Percentiles rank a stretch among this genome's conserved stretches.
These are phyloP conservation scores for Dromiciops gliroides DNA, from an alignment of 2,113 vertebrate species.

Conservation along the genomic window DNA sequence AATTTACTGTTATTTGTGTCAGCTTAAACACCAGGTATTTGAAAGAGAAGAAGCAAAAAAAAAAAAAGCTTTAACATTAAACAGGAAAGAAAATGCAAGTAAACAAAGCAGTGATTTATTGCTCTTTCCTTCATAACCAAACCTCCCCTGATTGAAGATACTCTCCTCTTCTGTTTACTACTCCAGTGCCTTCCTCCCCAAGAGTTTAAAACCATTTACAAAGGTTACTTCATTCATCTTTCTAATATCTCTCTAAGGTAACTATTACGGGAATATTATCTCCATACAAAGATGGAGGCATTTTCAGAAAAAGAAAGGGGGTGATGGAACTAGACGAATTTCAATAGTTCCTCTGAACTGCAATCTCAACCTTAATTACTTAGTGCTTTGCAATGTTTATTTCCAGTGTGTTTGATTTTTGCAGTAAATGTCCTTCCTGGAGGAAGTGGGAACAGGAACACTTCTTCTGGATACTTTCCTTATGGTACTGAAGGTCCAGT, in stretches of 20 bases:
- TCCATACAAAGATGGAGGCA: constrained; percentile 13
- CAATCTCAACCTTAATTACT: background rate
- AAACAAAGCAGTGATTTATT: constrained; percentile 59
- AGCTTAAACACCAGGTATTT: constrained; percentile 39
- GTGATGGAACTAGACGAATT: constrained; percentile 7
- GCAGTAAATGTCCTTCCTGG: background rate
- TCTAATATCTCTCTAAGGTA: constrained; percentile 44
- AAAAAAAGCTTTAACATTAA: constrained; percentile 62
- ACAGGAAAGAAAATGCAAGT: constrained; percentile 35
- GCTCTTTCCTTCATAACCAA: constrained; percentile 47
- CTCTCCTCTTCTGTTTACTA: constrained; percentile 44
- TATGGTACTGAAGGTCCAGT: background rate
- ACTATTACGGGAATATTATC: constrained; percentile 34
- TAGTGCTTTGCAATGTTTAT: constrained; percentile 8
- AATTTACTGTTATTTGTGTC: constrained; percentile 40
- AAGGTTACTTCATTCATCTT: constrained; percentile 61
- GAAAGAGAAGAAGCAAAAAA: background rate
- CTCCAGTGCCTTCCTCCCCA: constrained; percentile 40
- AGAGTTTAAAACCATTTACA: constrained; percentile 38
- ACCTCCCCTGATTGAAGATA: constrained; percentile 26
- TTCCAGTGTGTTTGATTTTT: constrained; percentile 15
- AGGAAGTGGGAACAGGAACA: background rate
- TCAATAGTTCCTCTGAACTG: constrained; percentile 18
- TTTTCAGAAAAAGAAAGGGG: constrained; percentile 15
- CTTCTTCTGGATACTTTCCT: background rate